phyloP scores from a whole-genome alignment of 1,140 invertebrate species.

The Rhagoletis zephyria region DNA sequence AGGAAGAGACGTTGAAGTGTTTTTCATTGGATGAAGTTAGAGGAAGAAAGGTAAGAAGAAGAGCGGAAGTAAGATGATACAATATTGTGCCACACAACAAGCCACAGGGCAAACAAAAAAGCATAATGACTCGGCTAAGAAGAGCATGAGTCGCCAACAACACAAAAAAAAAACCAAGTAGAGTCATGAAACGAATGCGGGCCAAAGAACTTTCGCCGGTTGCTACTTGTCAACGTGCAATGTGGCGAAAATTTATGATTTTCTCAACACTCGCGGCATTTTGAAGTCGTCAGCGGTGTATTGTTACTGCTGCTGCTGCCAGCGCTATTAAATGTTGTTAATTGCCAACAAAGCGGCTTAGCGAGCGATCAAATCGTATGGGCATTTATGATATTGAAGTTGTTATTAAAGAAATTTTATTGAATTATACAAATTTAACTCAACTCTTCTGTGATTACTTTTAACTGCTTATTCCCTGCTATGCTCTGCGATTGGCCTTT shows the following conservation, averaged over 20 bases:
- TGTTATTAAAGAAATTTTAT: conserved; percentile 11
- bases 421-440: neutral
- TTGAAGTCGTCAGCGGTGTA: neutral
- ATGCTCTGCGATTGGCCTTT: too few species aligned
- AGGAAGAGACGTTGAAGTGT: neutral
- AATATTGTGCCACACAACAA: neutral
- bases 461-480: too few species aligned
- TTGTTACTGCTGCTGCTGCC: neutral
- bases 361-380: neutral
- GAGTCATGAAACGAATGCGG: neutral
- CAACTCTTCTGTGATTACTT: neutral
- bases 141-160: neutral
- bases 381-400: neutral
- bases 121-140: neutral
- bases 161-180: neutral
- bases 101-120: conserved; percentile 13
- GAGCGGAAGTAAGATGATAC: neutral
- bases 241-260: conserved; percentile 5
- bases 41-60: neutral
- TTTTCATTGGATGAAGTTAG: neutral
- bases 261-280: neutral
- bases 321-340: conserved; percentile 10
- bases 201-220: neutral
- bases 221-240: neutral
- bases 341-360: neutral